Base-by-base conservation (phyloP, 2,888 invertebrate species). In the Amblyjoppa proteus region DNA sequence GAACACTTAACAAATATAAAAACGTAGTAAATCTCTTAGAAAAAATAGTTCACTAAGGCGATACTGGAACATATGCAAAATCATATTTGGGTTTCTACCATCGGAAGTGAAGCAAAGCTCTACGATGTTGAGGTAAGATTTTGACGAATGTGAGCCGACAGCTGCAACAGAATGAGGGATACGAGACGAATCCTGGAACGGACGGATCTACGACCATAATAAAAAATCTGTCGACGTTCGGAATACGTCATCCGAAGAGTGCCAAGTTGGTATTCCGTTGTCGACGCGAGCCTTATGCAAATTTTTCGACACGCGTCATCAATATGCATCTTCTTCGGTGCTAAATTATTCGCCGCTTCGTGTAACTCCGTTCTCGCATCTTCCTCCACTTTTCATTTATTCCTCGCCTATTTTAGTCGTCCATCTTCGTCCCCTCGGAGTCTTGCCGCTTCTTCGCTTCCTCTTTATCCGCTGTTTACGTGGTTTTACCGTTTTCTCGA, bases 261-360 rank as follows among this genome's bases (percentile, higher is more conserved):
- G 66, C 45, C 74, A 56, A 86, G 82, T 87, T 88, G 86, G 83
- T 88, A 88, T 88, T 89, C 88, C 87, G 69, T 77, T 83, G 82
- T 83, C 85, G 87, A 83, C 58, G 64, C 56, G 41, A 79, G 77
- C 83, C 77, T 84, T 88, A 89, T 89, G 90, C 86, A 90, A 85
- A 91, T 91, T 87, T 75, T 83, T 85, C 82, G 53, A 84, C 86
- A 85, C 84, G 88, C 88, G 86, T 89, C 90, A 89, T 91, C 89
- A 89, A 90, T 91, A 90, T 90, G 89, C 90, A 87, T 84, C 84
- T 56, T 56, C 28, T 45, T 73, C 83, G 64, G 83, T 81, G 87
- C 86, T 89, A 88, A 90, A 90, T 91, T 91, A 91, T 91, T 90
- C 88, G 83, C 61, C 70, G 69, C 58, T 80, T 74, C 73, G 83